phyloP scores from a whole-genome alignment of 2,797 vertebrate genomes.

The Sebastolobus altivelis region DNA sequence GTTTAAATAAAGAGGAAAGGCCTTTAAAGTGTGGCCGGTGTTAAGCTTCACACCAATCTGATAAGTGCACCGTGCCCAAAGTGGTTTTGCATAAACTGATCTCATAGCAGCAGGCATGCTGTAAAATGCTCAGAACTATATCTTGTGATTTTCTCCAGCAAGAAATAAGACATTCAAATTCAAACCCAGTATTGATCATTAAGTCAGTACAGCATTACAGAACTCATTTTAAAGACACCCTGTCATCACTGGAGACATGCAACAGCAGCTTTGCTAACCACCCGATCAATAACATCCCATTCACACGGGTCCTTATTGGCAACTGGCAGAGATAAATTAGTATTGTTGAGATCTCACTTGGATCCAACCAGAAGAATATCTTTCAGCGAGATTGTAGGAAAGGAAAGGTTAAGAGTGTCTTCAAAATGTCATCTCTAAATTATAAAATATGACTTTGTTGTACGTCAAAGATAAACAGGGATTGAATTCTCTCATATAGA shows the following conservation, averaged over 20 bases:
- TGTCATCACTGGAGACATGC: constrained; percentile 33
- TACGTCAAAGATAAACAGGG: background rate
- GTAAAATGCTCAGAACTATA: constrained; percentile 7
- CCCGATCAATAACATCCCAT: constrained; percentile 43
- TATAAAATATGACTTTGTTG: background rate
- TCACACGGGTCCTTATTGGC: constrained; percentile 23
- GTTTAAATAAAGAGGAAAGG: constrained; percentile 68
- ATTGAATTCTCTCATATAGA: background rate
- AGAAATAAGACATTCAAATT: constrained; percentile 17
- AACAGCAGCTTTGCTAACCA: constrained; percentile 40
- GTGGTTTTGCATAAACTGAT: constrained; percentile 46
- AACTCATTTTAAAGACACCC: constrained; percentile 26
- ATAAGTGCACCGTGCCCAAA: constrained; percentile 65
- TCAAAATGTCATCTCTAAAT: background rate
- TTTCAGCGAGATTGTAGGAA: background rate
- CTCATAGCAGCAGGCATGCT: constrained; percentile 6
- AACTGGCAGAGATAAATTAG: constrained; percentile 30
- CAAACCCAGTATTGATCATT: constrained; percentile 36
- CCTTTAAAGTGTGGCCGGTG: constrained; percentile 45
- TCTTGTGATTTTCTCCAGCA: constrained; percentile 5
- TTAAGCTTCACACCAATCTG: constrained; percentile 73
- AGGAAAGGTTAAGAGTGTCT: constrained; percentile 3
- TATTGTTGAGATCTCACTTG: constrained; percentile 3
- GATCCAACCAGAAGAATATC: constrained; percentile 1
- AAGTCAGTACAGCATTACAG: constrained; percentile 14